Percentiles rank a stretch among this genome's conserved stretches.
Conservation (phyloP, 2,113 vertebrate species). For the Apodemus sylvaticus region DNA sequence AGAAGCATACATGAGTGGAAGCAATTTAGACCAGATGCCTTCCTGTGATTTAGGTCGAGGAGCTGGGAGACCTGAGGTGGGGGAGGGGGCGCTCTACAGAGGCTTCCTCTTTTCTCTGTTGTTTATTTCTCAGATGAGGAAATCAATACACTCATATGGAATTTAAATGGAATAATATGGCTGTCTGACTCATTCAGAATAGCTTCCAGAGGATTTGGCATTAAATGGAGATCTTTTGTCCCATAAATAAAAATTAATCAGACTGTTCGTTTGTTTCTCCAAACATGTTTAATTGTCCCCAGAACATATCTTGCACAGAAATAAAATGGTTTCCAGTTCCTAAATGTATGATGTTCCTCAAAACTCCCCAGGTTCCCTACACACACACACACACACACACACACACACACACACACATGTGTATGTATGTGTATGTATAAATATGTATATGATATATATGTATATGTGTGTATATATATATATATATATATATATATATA, state of each 20-base stretch:
- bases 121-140: conserved; percentile 57
- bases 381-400: neutral
- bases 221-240: conserved; percentile 49
- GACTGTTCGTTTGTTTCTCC: neutral
- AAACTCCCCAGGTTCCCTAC: neutral
- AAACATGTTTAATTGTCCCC: neutral
- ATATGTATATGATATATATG: no score
- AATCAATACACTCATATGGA: conserved; percentile 57
- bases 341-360: neutral
- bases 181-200: neutral
- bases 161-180: conserved; percentile 57
- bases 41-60: conserved; percentile 33
- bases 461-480: no score
- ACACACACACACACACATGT: neutral
- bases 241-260: conserved; percentile 54
- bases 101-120: conserved; percentile 29
- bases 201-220: conserved; percentile 26
- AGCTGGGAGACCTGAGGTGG: neutral
- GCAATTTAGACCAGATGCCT: conserved; percentile 23
- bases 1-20: conserved; percentile 7
- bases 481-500: neutral
- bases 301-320: conserved; percentile 9
- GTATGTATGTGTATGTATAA: no score
- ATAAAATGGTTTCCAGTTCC: conserved; percentile 9
- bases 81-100: no score